These are phyloP conservation scores for Melitaea athalia DNA, from an alignment of 2,888 invertebrate species.

Conservation along the genomic window DNA sequence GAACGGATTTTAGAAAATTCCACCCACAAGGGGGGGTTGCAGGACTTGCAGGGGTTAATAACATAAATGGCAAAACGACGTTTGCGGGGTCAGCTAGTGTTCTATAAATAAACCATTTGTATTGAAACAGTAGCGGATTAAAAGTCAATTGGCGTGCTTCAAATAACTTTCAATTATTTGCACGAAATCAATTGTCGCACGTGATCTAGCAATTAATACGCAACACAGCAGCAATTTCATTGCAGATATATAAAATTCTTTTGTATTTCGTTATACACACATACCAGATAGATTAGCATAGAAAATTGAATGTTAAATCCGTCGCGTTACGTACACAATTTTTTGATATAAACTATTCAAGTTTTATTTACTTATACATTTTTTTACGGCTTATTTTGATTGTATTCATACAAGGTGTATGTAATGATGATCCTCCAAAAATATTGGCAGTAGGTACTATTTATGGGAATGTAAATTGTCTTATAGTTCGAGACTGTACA, in stretches of 20 bases:
- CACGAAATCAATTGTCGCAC: background rate
- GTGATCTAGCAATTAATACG: background rate
- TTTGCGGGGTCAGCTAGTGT: no score
- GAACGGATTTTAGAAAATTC: no score
- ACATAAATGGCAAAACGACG: no score
- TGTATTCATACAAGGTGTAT: no score
- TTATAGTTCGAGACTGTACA: no score
- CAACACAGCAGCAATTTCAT: background rate
- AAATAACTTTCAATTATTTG: background rate
- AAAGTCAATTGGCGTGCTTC: background rate
- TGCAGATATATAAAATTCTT: background rate
- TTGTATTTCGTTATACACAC: background rate
- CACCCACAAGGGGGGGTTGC: no score
- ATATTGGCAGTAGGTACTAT: no score
- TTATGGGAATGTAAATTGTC: no score
- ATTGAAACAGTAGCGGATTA: background rate
- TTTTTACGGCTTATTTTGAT: no score
- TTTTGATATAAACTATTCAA: background rate
- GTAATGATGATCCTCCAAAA: no score
- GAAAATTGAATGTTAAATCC: slow-evolving; percentile 18
- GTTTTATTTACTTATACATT: no score
- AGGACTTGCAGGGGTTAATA: no score
- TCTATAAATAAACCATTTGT: background rate
- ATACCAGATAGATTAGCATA: slow-evolving; percentile 15
- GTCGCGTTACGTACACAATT: background rate